Evolutionary conservation across 2,888 invertebrate species (phyloP).

Genomic region (Mamestra brassicae): DNA sequence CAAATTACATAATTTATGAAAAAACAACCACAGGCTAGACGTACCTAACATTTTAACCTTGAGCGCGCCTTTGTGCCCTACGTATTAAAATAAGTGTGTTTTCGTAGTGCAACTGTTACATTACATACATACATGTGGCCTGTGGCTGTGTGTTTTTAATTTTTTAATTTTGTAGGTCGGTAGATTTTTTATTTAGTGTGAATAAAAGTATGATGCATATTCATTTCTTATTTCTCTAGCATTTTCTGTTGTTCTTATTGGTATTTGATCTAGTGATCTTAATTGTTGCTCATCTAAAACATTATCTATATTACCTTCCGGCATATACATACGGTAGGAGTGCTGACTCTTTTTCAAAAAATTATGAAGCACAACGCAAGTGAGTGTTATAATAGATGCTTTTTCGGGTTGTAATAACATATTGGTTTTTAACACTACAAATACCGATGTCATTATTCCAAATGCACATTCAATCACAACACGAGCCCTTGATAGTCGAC

Average conservation of each 20-base stretch:
- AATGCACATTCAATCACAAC: slow-evolving; percentile 46
- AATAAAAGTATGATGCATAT: slow-evolving; percentile 46
- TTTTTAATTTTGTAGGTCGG: slow-evolving; percentile 16
- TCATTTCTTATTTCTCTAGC: slow-evolving; percentile 46
- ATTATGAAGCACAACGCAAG: slow-evolving; percentile 43
- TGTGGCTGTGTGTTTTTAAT: slow-evolving; percentile 28
- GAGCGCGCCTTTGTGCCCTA: slow-evolving; percentile 37
- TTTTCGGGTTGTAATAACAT: slow-evolving; percentile 51
- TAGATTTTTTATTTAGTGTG: slow-evolving; percentile 32
- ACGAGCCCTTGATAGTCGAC: slow-evolving; percentile 36
- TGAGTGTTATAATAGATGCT: slow-evolving; percentile 54
- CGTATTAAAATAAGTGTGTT: slow-evolving; percentile 20
- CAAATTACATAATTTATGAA: slow-evolving; percentile 2
- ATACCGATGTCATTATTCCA: slow-evolving; percentile 44
- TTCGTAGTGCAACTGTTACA: slow-evolving; percentile 36
- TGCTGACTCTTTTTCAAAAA: slow-evolving; percentile 56
- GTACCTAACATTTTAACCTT: slow-evolving; percentile 30
- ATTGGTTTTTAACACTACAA: slow-evolving; percentile 35
- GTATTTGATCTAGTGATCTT: slow-evolving; percentile 46
- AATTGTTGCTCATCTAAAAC: slow-evolving; percentile 53
- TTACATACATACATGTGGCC: slow-evolving; percentile 33
- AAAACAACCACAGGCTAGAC: slow-evolving; percentile 34
- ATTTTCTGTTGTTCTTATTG: slow-evolving; percentile 44
- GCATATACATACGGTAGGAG: slow-evolving; percentile 25
- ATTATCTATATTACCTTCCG: slow-evolving; percentile 27